Percentiles rank a stretch among this genome's conserved stretches.
These are phyloP conservation scores for Xiphydria camelus DNA, from an alignment of 2,888 invertebrate species.

Conservation along the genomic window DNA sequence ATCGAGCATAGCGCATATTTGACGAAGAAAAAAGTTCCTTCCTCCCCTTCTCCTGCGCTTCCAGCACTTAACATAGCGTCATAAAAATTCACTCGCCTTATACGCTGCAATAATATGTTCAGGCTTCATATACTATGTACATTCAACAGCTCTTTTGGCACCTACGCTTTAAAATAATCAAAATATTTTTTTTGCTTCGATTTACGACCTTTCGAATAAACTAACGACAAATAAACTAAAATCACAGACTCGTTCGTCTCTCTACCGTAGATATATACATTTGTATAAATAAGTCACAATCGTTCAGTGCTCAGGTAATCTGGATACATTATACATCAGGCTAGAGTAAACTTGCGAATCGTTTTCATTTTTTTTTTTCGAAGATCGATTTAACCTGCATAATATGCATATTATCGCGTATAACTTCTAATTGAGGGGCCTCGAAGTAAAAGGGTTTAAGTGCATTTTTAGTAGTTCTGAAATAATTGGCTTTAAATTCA, in stretches of 20 bases:
- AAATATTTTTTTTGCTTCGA: conserved; percentile 4
- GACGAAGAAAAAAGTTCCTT: conserved; percentile 3
- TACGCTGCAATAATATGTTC: conserved; percentile 17
- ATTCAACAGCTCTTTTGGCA: conserved; percentile 24
- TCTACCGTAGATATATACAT: conserved; percentile 1
- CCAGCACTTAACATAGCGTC: too few relatives aligned
- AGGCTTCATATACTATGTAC: conserved; percentile 27
- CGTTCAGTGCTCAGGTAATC: neutral
- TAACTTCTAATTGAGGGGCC: conserved; percentile 4
- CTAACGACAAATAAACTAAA: conserved; percentile 34
- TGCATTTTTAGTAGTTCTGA: too few relatives aligned
- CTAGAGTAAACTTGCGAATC: too few relatives aligned
- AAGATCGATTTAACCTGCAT: too few relatives aligned
- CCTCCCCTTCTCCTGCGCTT: conserved; percentile 5
- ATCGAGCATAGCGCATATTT: conserved; percentile 7
- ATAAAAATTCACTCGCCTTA: conserved; percentile 15
- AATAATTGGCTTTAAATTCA: too few relatives aligned
- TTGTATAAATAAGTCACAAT: conserved; percentile 5
- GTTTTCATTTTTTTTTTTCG: too few relatives aligned
- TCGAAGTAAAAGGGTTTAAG: too few relatives aligned
- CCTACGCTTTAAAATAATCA: conserved; percentile 12
- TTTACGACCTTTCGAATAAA: conserved; percentile 7
- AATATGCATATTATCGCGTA: conserved; percentile 10
- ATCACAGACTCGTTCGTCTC: conserved; percentile 36
- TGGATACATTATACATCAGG: too few relatives aligned